Base-by-base conservation (phyloP, 2,113 vertebrate species). In the Catharus bicknelli region DNA sequence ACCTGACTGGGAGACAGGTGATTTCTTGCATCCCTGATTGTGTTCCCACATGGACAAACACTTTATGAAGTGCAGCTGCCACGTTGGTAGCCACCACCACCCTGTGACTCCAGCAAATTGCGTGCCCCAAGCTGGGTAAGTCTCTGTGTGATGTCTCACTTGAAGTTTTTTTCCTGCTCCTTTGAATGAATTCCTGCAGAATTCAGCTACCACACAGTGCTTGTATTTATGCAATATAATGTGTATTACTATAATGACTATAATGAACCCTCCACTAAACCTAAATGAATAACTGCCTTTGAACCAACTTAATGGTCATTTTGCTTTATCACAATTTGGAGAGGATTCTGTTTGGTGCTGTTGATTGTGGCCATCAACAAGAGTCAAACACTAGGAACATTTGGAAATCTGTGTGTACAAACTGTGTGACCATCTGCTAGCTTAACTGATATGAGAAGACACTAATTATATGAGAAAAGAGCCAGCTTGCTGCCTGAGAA, bases 351-450 rank as follows among this genome's bases (percentile, higher is more conserved):
- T 77, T 94, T 91, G 63, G 9, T 91, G 75, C 30, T 90, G 83
- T 87, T 85, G 78, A 77, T 30, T 80, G 59, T 67, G 55, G 75
- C 84, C 67, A 68, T 93, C 91, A 94, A 83, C 42, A 89, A 59
- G 66, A 92, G 70, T 87, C 82, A 79, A 87, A 95, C 59, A 73
- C 59, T 62, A 66, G 63, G 91, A 95, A 90, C 87, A 92, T 94
- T 96, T 83, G 87, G 91, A 96, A 95, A 84, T 93, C 55, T 58
- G 75, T 87, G 74, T 87, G 84, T 88, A 79, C 70, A 90, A 91
- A 94, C 75, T 93, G 89, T 91, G 89, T 83, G 87, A 94, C 91
- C 93, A 94, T 94, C 84, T 96, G 94, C 91, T 94, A 94, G 74
- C 57, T 91, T 94, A 95, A 93, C 79, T 80, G 75, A 50, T 90